Conservation (phyloP, 2,888 invertebrate species). For the Cephonodes hylas region DNA sequence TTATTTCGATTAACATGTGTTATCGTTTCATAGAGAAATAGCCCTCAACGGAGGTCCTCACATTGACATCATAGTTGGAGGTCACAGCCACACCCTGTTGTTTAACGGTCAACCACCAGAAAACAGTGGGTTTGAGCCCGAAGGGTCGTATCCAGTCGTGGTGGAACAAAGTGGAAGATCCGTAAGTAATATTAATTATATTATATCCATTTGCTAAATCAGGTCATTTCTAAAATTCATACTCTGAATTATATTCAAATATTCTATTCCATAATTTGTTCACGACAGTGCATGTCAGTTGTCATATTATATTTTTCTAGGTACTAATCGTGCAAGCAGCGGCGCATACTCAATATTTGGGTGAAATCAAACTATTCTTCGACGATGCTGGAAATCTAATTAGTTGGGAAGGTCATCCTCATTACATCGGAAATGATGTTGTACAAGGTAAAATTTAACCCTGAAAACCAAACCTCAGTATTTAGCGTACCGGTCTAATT, state of each 20-base stretch:
- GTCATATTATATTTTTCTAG: too few relatives aligned
- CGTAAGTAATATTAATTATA: slow-evolving; percentile 46
- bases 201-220: too few relatives aligned
- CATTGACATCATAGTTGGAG: slow-evolving; percentile 91
- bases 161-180: slow-evolving; percentile 72
- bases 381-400: slow-evolving; percentile 85
- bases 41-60: slow-evolving; percentile 85
- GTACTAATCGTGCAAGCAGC: slow-evolving; percentile 88
- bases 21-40: slow-evolving; percentile 69
- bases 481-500: too few relatives aligned
- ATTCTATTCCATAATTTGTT: too few relatives aligned
- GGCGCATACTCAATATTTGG: slow-evolving; percentile 88
- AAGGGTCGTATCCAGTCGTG: slow-evolving; percentile 87
- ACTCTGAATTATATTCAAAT: not conserved
- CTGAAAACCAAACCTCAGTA: too few relatives aligned
- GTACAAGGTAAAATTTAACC: slow-evolving; percentile 81
- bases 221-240: not conserved
- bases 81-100: slow-evolving; percentile 90
- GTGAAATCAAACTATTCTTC: slow-evolving; percentile 88
- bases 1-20: too few relatives aligned
- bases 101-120: slow-evolving; percentile 81
- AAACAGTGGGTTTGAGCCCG: slow-evolving; percentile 67
- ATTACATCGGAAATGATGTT: slow-evolving; percentile 82
- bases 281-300: too few relatives aligned
- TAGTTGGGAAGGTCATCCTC: slow-evolving; percentile 86